Evolutionary conservation across 2,888 invertebrate genomes (phyloP).

Genomic region (Cantharis lateralis): DNA sequence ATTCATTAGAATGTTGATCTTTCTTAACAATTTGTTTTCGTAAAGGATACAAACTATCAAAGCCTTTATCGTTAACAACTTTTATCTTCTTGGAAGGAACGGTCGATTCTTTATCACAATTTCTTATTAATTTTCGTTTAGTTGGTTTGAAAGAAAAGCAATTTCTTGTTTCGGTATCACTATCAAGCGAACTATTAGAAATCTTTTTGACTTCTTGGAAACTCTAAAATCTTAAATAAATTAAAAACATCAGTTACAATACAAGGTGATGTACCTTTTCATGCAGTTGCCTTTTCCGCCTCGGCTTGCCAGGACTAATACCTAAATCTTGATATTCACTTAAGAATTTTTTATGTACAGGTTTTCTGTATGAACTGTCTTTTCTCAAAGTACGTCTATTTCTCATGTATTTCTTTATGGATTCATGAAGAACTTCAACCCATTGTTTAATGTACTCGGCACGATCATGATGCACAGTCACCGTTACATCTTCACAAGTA

Average conservation of each 20-base stretch:
- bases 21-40: constrained; percentile 26
- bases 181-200: constrained; percentile 6
- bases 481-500: constrained; percentile 62
- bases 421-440: constrained; percentile 61
- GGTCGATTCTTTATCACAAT: not conserved
- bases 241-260: not conserved
- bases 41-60: constrained; percentile 38
- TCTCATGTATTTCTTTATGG: constrained; percentile 62
- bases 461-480: constrained; percentile 63
- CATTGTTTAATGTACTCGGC: constrained; percentile 61
- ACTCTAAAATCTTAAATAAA: not conserved
- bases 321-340: constrained; percentile 60
- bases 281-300: constrained; percentile 38
- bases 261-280: constrained; percentile 2
- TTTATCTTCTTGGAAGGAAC: not conserved
- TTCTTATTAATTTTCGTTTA: constrained; percentile 21
- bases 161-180: not conserved
- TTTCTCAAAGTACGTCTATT: constrained; percentile 66
- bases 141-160: constrained; percentile 9
- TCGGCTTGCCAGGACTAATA: constrained; percentile 58
- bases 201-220: constrained; percentile 4
- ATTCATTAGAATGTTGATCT: not conserved
- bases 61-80: not conserved
- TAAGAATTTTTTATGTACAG: constrained; percentile 62
- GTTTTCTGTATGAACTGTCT: constrained; percentile 66